Evolutionary conservation across 2,113 vertebrate genomes (phyloP), one percentile per base, ranked within the genome.

Genomic region (Tragelaphus buxtoni): DNA sequence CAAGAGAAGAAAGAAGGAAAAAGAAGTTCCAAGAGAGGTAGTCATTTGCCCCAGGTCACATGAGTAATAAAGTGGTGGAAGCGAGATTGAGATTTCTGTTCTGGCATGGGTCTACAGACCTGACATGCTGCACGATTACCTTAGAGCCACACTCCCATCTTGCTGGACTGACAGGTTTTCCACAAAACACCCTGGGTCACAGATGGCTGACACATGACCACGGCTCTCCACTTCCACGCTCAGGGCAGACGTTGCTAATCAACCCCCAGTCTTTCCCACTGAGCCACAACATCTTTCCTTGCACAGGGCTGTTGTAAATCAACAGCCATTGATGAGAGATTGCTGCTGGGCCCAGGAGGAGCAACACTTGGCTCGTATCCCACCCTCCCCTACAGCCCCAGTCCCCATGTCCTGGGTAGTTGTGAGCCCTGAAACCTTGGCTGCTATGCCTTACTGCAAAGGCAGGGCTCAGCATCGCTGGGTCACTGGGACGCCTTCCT

Each of bases 401-500:
- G 17, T 6, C 16, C 22, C 69, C 58, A 12, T 35, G 28, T 8
- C 10, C 53, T 56, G 56, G 20, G 49, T 9, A 32, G 20, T 24
- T 32, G 0, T 24, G 16, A 89, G 83, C 12, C 53, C 42, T 4
- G 8, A 30, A 90, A 16, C 17, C 39, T 3, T 4, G 45, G n/a
- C 35, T 26, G 60, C 81, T 18, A 0, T 58, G 65, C 30, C 17
- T 32, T 35, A 2, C 51, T 10, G 77, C 61, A 30, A 4, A 51
- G 20, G 12, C 42, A 49, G 72, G 26, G 35, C 24, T 83, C 91
- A 2, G 2, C 0, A 4, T 1, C 9, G 17, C 28, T 63, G 55
- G 93, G 93, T 93, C 97, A 58, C 65, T 47, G 51, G 58, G 63
- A 94, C 47, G 60, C 42, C 39, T 53, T 80, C 58, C 49, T 53